Conservation (phyloP, 1,140 invertebrate genomes). For the Uloborus diversus region DNA sequence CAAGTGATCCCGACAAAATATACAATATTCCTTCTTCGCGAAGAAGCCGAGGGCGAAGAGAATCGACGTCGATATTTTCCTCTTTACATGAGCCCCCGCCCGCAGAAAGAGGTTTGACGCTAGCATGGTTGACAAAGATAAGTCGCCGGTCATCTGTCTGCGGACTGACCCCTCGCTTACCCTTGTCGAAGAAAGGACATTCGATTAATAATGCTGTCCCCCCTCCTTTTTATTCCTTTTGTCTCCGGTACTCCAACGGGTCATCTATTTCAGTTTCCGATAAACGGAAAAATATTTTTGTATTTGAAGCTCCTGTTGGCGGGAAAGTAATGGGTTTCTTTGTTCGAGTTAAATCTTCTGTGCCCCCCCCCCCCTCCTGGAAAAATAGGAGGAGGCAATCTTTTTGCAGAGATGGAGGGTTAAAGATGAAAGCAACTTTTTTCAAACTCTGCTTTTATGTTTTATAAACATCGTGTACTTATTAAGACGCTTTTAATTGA, state of each 20-base stretch:
- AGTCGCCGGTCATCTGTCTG: conserved; percentile 55
- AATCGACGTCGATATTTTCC: too few species aligned
- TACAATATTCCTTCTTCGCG: not conserved
- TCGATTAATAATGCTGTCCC: conserved; percentile 48
- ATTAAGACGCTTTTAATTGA: too few species aligned
- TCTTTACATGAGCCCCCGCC: too few species aligned
- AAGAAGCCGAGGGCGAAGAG: not conserved
- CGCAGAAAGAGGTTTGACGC: conserved; percentile 45
- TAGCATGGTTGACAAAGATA: conserved; percentile 50
- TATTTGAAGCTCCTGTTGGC: conserved; percentile 13
- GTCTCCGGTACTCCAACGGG: conserved; percentile 35
- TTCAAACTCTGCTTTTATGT: too few species aligned
- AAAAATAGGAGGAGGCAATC: too few species aligned
- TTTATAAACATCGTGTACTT: too few species aligned
- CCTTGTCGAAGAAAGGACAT: conserved; percentile 49
- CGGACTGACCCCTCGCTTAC: conserved; percentile 48
- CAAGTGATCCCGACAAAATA: conserved; percentile 10
- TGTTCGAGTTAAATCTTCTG: conserved; percentile 31
- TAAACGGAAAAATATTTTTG: conserved; percentile 36
- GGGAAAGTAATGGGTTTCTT: conserved; percentile 26
- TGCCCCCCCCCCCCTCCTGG: not conserved
- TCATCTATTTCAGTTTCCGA: conserved; percentile 44
- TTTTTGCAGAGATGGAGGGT: too few species aligned
- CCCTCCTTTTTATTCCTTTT: conserved; percentile 51
- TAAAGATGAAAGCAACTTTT: too few species aligned